Percentiles rank a stretch among this genome's conserved stretches.
phyloP scores from a whole-genome alignment of 2,888 invertebrate species.

The Spicauda simplicius region DNA sequence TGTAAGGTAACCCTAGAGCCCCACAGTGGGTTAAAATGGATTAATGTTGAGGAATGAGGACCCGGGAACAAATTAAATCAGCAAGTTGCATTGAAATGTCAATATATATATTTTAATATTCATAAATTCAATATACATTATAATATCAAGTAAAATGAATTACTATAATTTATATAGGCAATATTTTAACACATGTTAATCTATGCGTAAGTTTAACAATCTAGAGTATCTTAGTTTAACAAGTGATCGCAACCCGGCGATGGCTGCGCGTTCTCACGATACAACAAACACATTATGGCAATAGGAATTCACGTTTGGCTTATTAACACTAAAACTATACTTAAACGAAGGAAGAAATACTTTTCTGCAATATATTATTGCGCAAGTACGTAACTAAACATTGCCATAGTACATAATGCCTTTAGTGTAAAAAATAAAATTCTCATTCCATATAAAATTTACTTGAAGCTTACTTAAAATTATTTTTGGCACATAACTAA shows the following conservation, averaged over 20 bases:
- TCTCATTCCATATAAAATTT: conserved; percentile 55
- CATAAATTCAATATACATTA: conserved; percentile 85
- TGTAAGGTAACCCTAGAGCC: too few relatives aligned
- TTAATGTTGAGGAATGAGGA: not conserved
- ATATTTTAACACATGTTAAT: conserved; percentile 85
- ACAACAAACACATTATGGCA: conserved; percentile 79
- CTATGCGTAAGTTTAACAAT: conserved; percentile 84
- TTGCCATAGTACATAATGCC: conserved; percentile 73
- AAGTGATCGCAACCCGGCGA: conserved; percentile 54
- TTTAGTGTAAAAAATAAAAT: conserved; percentile 66
- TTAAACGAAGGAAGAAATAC: conserved; percentile 62
- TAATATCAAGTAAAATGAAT: conserved; percentile 85
- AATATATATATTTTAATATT: conserved; percentile 85
- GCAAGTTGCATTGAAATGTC: conserved; percentile 73
- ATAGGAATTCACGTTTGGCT: conserved; percentile 80
- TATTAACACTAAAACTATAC: conserved; percentile 59
- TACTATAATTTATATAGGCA: conserved; percentile 85
- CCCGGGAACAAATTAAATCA: conserved; percentile 35
- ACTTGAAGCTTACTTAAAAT: conserved; percentile 67
- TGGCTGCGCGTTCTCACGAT: conserved; percentile 45
- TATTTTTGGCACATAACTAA: conserved; percentile 73
- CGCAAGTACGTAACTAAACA: conserved; percentile 63
- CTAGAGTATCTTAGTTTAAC: conserved; percentile 77
- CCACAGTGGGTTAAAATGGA: too few relatives aligned
- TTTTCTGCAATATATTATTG: conserved; percentile 68